Evolutionary conservation across 2,888 invertebrate species (phyloP), one percentile per base, ranked within the genome.

Genomic region (Sisyra nigra): DNA sequence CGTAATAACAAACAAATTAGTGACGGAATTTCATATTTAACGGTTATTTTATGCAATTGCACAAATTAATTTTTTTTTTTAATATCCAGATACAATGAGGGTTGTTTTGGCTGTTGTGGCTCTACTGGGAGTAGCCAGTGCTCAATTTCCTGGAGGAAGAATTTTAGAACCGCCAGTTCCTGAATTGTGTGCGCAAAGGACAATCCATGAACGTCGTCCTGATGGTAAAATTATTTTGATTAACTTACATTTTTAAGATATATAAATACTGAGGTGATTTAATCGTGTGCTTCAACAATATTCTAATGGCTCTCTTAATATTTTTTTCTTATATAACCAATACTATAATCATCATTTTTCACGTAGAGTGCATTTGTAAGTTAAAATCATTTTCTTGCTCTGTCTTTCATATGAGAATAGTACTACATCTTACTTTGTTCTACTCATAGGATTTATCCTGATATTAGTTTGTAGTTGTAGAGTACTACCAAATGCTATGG

Each of bases 111-210:
- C 15, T 14, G 3, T 31, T 11, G 9, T 40, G 11, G 31, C 11
- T 29, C 10, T 41, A 8, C 13, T 41, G 4, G 41, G 41, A 11
- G 31, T 41, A 7, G 24, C 10, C 17, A 59, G 64, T 47, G 81
- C 77, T 42, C 84, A 85, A 61, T 82, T 83, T 61, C 76, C 76
- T 42, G 78, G 79, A 55, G 83, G 84, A 24, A 72, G 85, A 50
- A 76, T 81, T 55, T 62, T 87, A 53, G 86, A 86, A 59, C 76
- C 83, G 9, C 87, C 87, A 3, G 73, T 80, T 46, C 82, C 86
- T 11, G 67, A 72, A 15, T 68, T 77, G 36, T 86, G 86, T 55
- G 78, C 82, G 11, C 78, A 83, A 60, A 72, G 86, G 50, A 66
- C 67, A 47, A 73, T 80, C 47, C 80, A 81, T 54, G 80, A 80